A percentile compares a stretch with the other conserved stretches of the same genome.
Conservation (phyloP, 2,888 invertebrate genomes). For the Lottia gigantea region DNA sequence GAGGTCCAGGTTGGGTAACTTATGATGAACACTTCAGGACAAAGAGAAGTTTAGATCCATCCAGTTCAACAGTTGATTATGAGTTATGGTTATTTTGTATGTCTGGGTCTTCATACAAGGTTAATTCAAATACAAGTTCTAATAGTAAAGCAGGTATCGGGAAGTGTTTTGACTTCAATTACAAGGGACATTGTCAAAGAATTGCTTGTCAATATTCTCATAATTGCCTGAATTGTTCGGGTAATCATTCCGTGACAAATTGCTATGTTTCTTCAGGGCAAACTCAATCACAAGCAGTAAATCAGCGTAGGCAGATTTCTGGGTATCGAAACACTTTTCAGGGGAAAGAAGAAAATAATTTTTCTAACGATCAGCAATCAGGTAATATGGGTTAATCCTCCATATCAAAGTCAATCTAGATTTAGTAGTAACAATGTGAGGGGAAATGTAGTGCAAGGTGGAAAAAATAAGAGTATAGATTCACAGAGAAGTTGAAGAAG, state of each 20-base stretch:
- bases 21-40: background rate
- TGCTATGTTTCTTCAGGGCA: no score
- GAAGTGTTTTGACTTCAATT: background rate
- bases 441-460: no score
- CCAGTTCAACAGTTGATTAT: background rate
- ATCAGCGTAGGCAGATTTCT: no score
- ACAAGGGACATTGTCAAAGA: background rate
- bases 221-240: background rate
- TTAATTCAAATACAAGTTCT: no score
- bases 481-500: background rate
- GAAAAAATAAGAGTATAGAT: no score
- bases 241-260: background rate
- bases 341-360: no score
- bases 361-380: no score
- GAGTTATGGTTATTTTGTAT: constrained; percentile 1
- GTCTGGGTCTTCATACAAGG: background rate
- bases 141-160: background rate
- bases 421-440: no score
- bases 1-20: background rate
- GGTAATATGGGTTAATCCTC: no score
- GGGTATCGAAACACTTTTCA: no score
- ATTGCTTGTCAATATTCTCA: background rate
- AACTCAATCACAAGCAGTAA: no score
- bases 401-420: no score
- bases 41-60: background rate